A percentile compares a stretch with the other conserved stretches of the same genome.
Conservation (phyloP, 2,797 vertebrate genomes). For the Rallus crepitans region DNA sequence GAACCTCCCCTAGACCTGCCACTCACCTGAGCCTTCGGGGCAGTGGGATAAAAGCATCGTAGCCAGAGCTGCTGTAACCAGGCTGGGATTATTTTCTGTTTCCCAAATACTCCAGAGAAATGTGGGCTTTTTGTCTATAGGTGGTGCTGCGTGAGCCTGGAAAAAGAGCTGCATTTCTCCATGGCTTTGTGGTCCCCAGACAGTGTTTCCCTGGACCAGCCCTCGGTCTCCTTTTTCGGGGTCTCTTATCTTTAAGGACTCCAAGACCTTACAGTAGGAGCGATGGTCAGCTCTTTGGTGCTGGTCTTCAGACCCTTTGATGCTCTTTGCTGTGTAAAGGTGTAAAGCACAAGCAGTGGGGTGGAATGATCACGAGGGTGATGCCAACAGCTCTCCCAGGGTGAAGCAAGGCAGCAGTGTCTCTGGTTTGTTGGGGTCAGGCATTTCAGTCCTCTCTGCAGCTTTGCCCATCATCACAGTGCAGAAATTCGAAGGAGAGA, state of each 20-base stretch:
- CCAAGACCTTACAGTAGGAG: accelerated
- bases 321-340: not conserved
- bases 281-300: not conserved
- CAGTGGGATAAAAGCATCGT: accelerated
- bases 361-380: accelerated
- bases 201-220: accelerated
- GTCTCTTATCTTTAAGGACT: not conserved
- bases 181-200: not conserved
- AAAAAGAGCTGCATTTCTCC: not conserved
- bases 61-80: accelerated
- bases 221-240: accelerated
- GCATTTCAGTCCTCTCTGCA: accelerated
- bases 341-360: not conserved
- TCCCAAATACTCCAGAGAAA: not conserved
- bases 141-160: conserved; percentile 34
- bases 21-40: not conserved
- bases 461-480: not conserved
- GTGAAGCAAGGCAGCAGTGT: accelerated
- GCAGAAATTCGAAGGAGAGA: not conserved
- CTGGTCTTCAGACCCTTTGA: not conserved
- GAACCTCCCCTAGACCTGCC: not conserved
- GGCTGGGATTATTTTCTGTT: not conserved
- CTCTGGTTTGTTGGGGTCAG: not conserved
- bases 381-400: not conserved
- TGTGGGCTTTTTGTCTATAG: conserved; percentile 16